Conservation (phyloP, 35 echinoderm and acorn worm genomes). For the Apostichopus californicus region DNA sequence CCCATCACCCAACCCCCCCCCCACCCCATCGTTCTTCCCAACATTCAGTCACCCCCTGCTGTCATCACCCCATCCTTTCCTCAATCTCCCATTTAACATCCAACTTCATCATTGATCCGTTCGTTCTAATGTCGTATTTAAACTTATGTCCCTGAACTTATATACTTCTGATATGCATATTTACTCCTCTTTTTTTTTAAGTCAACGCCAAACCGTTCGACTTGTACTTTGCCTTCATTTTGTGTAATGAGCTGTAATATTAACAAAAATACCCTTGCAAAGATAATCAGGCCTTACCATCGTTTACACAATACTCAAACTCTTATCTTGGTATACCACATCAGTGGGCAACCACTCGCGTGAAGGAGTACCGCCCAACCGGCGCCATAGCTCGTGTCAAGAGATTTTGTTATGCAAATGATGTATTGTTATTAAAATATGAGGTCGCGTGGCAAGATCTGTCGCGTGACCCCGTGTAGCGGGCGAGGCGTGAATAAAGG, state of each 20-base stretch:
- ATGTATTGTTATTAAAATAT: constrained; percentile 16
- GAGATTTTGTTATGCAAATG: constrained; percentile 14
- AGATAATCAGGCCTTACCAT: too few species aligned
- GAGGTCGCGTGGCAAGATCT: constrained; percentile 26
- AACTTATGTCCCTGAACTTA: too few species aligned
- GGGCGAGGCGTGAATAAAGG: neutral
- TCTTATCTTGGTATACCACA: neutral
- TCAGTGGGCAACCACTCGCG: neutral
- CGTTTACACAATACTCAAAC: too few species aligned
- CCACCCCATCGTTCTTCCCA: too few species aligned
- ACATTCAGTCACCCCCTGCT: too few species aligned
- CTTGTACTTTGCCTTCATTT: neutral
- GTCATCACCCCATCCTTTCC: too few species aligned
- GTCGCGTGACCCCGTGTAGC: neutral
- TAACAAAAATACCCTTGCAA: neutral
- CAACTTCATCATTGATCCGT: too few species aligned
- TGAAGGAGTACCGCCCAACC: constrained; percentile 17
- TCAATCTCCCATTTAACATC: too few species aligned
- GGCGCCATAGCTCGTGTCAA: constrained; percentile 12
- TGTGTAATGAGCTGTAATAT: constrained; percentile 17
- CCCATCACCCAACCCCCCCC: too few species aligned
- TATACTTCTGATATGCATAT: too few species aligned
- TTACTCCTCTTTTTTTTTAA: too few species aligned
- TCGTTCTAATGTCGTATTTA: too few species aligned
- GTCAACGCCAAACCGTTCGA: neutral